Conservation (phyloP, 2,797 vertebrate species). For the Odontamblyopus lacepedii region DNA sequence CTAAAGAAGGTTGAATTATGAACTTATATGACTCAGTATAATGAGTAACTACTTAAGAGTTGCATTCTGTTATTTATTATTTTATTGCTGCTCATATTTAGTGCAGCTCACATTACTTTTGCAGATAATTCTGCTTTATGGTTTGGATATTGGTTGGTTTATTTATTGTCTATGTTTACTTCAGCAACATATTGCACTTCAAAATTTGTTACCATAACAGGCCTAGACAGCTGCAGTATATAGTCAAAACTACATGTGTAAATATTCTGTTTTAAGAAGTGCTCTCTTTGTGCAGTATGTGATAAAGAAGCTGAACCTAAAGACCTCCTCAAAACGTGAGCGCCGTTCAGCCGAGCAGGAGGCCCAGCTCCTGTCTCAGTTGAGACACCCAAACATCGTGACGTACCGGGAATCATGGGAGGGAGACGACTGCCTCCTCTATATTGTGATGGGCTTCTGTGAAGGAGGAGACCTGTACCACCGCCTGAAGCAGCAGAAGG, state of each 20-base stretch:
- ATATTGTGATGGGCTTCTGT: constrained; percentile 98
- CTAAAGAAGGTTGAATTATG: too few relatives aligned
- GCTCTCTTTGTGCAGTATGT: constrained; percentile 82
- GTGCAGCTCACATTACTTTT: too few relatives aligned
- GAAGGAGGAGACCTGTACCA: constrained; percentile 98
- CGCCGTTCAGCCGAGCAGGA: constrained; percentile 92
- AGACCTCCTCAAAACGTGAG: constrained; percentile 85
- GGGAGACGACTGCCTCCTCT: constrained; percentile 88
- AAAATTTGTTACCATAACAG: too few relatives aligned
- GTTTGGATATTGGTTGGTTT: too few relatives aligned
- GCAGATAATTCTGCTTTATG: too few relatives aligned
- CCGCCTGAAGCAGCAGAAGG: constrained; percentile 91
- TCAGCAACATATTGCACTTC: too few relatives aligned
- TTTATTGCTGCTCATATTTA: too few relatives aligned
- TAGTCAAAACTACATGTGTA: not conserved
- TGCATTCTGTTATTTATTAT: too few relatives aligned
- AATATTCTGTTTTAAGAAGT: not conserved
- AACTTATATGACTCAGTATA: too few relatives aligned
- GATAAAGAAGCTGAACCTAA: constrained; percentile 94
- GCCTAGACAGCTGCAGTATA: too few relatives aligned
- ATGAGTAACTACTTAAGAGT: too few relatives aligned
- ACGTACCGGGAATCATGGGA: constrained; percentile 97
- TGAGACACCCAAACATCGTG: constrained; percentile 96
- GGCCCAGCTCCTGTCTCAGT: constrained; percentile 89
- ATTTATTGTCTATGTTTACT: too few relatives aligned